Evolutionary conservation across 2,888 invertebrate genomes (phyloP).

Genomic region (Drosophila nr. medialis): DNA sequence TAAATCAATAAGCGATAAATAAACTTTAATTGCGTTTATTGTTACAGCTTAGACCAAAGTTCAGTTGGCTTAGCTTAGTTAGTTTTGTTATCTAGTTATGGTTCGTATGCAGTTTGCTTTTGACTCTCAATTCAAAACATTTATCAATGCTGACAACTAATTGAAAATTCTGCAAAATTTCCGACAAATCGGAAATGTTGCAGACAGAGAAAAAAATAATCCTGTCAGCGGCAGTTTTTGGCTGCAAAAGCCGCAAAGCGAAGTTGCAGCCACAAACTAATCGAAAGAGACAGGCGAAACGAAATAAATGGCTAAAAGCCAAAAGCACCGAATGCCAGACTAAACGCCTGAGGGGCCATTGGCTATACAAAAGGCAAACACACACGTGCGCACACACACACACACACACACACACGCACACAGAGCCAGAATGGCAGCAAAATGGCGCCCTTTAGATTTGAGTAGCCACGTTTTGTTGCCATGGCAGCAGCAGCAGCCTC

Average conservation of each 20-base stretch:
- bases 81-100: not conserved
- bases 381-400: not conserved
- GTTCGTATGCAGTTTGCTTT: too few relatives aligned
- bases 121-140: not conserved
- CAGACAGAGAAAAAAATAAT: slow-evolving; percentile 5
- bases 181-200: slow-evolving; percentile 26
- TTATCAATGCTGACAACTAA: not conserved
- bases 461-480: slow-evolving; percentile 56
- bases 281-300: slow-evolving; percentile 36
- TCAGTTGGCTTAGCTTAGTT: not conserved
- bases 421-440: slow-evolving; percentile 33
- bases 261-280: slow-evolving; percentile 50
- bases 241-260: slow-evolving; percentile 39
- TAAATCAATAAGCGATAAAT: not conserved
- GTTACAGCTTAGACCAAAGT: not conserved
- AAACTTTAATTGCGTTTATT: not conserved
- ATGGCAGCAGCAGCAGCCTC: slow-evolving; percentile 58
- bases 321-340: slow-evolving; percentile 6
- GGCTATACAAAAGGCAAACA: slow-evolving; percentile 17
- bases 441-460: slow-evolving; percentile 51
- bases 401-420: slow-evolving; percentile 12
- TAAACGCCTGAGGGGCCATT: slow-evolving; percentile 41
- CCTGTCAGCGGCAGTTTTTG: slow-evolving; percentile 47
- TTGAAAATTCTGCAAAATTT: not conserved
- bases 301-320: slow-evolving; percentile 51